These are phyloP conservation scores for Hepsetus odoe DNA, from an alignment of 2,113 vertebrate species.

Conservation along the genomic window DNA sequence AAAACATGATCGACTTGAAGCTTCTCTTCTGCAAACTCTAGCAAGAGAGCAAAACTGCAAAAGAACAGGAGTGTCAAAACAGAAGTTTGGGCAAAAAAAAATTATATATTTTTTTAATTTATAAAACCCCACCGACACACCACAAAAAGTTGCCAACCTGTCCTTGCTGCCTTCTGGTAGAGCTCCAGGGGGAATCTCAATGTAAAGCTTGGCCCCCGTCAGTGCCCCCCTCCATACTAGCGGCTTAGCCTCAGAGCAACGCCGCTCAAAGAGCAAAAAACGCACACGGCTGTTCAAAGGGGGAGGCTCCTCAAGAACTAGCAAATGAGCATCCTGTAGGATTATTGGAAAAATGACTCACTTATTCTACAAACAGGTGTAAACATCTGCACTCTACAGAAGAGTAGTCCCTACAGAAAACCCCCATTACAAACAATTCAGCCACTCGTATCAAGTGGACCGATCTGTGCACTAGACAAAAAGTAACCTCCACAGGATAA, in stretches of 20 bases:
- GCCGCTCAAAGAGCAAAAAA: conserved; percentile 88
- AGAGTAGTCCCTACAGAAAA: no score
- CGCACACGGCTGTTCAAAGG: conserved; percentile 84
- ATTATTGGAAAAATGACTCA: neutral
- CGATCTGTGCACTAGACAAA: neutral
- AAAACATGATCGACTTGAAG: conserved; percentile 90
- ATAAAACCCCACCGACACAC: neutral
- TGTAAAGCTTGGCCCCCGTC: conserved; percentile 86
- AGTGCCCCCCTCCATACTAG: conserved; percentile 89
- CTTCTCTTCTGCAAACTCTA: conserved; percentile 95
- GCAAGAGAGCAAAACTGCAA: conserved; percentile 87
- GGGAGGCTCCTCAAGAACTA: conserved; percentile 92
- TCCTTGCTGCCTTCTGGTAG: conserved; percentile 98
- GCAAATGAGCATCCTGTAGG: conserved; percentile 90
- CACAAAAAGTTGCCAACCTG: conserved; percentile 74
- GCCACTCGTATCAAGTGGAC: neutral
- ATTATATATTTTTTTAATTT: no score
- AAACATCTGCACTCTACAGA: no score
- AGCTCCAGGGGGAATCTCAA: conserved; percentile 90
- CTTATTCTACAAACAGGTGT: neutral
- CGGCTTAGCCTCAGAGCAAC: conserved; percentile 84
- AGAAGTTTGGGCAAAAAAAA: no score
- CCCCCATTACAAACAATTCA: neutral
- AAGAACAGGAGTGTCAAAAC: conserved; percentile 1
- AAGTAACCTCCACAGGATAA: neutral